Base-by-base conservation (phyloP, 2,888 invertebrate genomes). In the Cyclophora albipunctata region DNA sequence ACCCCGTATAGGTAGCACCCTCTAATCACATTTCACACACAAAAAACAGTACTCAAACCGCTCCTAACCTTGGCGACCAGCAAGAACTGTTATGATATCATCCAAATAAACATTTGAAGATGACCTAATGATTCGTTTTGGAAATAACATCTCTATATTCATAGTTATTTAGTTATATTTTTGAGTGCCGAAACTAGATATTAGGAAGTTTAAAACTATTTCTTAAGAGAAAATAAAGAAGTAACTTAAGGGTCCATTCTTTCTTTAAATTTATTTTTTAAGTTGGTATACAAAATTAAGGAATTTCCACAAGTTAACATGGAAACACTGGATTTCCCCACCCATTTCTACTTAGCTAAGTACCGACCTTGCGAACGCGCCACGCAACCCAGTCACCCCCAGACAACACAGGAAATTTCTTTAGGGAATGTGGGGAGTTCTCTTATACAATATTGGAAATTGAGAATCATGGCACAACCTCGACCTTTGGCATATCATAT, bases 351-450 rank as follows among this genome's bases (percentile, higher is more conserved):
- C 48, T 56, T 44, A 52, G 51, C 34, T 34, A 35, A 48, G 49
- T 40, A 59, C 53, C 67, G 70, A 70, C 71, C 70, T 77, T 73
- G 72, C 64, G 47, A 49, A 52, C 58, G 58, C 66, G 67, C 59
- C 58, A 62, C 64, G 63, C 59, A 67, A 67, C 66, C 63, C 55
- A 51, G 59, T 68, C 65, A 63, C 60, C 62, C 65, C 62, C 55
- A 54, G 56, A 57, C 51, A 52, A 64, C 58, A 61, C 49, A 66
- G 57, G 58, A 64, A 55, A 63, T 58, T 52, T 58, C 55, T 53
- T 59, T 49, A 53, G 60, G 55, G 57, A 62, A 61, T 52, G 48
- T 53, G 42, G 51, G 46, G 52, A 50, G 47, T 53, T 20, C 20
- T 20, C 20, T 20, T 1, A 54, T 54, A 40, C 20, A 41, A 33